Evolutionary conservation across 2,888 invertebrate species (phyloP), one percentile per base, ranked within the genome.

Genomic region (Ariolimax columbianus): DNA sequence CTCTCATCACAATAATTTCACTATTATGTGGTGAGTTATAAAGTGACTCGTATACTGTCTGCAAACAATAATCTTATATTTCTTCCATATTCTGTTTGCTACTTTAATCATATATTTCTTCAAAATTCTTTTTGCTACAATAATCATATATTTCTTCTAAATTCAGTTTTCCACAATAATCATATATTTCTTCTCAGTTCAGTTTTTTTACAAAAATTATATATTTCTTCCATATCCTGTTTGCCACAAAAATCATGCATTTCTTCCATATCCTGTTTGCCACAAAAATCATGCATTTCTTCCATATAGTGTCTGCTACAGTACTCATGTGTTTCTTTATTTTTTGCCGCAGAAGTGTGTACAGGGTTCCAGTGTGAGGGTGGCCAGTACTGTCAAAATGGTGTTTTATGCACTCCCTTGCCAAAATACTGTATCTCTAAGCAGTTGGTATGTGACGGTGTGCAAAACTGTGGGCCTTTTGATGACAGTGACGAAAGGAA

Each of bases 361-460:
- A 83, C 87, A 2, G 91, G 89, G 55, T 92, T 93, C 77, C 88
- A 89, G 86, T 93, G 91, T 89, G 89, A 89, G 55, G 91, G 90
- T 4, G 90, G 90, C 17, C 84, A 88, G 40, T 87, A 88, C 85
- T 91, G 91, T 72, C 88, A 87, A 17, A 89, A 89, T 82, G 77
- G 83, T 30, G 59, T 59, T 0, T 85, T 89, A n/a, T 91, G 91
- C 83, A 87, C 89, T 77, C 86, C 88, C 14, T 84, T 89, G 40
- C 89, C 88, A 9, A 85, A 91, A 43, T 93, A 91, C 88, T 98
- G 98, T 94, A 98, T 98, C 88, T 95, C 96, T 55, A 89, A 89
- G 0, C 91, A 93, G 0, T 95, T 98, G 59, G 94, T 94, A 84
- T 98, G 98, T 93, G 97, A 98, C 93, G 93, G 94, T 0, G 95